Conservation (phyloP, 2,113 vertebrate species). For the Zingel zingel region DNA sequence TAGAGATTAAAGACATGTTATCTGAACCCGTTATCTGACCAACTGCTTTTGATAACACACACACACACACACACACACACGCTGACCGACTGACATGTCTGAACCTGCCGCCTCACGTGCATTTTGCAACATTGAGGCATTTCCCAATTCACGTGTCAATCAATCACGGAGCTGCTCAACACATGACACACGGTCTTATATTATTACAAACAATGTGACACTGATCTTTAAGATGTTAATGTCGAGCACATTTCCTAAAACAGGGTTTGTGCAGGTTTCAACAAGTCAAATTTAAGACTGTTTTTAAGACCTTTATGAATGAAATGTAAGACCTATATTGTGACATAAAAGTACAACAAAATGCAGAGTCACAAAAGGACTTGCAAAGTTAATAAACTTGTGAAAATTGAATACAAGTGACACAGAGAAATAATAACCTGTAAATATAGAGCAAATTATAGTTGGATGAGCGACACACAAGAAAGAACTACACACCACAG, state of each 20-base stretch:
- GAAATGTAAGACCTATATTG: too few species aligned
- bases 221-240: background rate
- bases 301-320: too few species aligned
- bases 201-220: background rate
- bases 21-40: slow-evolving; percentile 3
- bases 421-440: too few species aligned
- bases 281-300: too few species aligned
- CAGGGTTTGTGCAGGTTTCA: too few species aligned
- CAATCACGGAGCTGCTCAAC: background rate
- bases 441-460: too few species aligned
- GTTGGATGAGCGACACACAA: too few species aligned
- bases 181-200: background rate
- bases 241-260: background rate
- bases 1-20: slow-evolving; percentile 55
- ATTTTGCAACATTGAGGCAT: background rate
- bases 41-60: background rate
- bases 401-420: too few species aligned
- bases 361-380: too few species aligned
- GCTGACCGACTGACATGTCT: background rate
- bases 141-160: background rate
- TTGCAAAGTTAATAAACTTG: too few species aligned
- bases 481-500: too few species aligned
- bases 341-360: too few species aligned
- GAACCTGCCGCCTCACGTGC: background rate
- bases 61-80: background rate